Base-by-base conservation (phyloP, 2,888 invertebrate genomes). In the Itoplectis maculator region DNA sequence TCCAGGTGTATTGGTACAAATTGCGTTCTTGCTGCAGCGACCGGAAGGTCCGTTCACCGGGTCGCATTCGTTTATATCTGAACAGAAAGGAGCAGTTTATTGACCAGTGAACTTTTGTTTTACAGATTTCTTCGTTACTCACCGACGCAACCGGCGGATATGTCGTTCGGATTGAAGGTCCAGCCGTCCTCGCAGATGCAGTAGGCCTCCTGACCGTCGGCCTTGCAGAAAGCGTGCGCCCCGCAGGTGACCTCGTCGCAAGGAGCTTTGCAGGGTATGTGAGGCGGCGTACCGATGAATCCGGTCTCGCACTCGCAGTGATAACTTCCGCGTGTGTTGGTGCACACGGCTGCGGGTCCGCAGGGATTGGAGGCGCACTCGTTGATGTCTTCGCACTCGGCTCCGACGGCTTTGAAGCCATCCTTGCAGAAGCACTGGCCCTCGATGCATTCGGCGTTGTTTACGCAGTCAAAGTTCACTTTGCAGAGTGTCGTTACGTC, bases 111-210 rank as follows among this genome's bases (percentile, higher is more conserved):
- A 13, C 8, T 20, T 66, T 42, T 54, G 23, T 42, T n/a, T n/a
- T 66, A 68, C 13, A 3, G 2, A 0, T 42, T 47, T 66, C 6
- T 11, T 45, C n/a, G 13, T 56, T 23, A 61, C 93, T 92, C 88
- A 95, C 95, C 95, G 81, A 98, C 95, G 91, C 98, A 98, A 79
- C 98, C 98, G 59, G 97, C 97, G 6, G 96, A 95, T 85, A 98
- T 97, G 89, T 98, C 97, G 76, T 95, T 95, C 0, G 98, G 98
- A 93, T 98, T 96, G 90, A 97, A 98, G 0, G 97, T 97, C 97
- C 98, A 98, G 0, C 98, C 98, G 80, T 97, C 97, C 91, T 98
- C 97, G 90, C 98, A 98, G 65, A 98, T 96, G 88, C 98, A 98
- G 88, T 97, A 97, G 0, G 98, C 98, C 92, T 98, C 98, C 80